phyloP scores from a whole-genome alignment of 2,113 vertebrate genomes.

The Ahaetulla prasina region DNA sequence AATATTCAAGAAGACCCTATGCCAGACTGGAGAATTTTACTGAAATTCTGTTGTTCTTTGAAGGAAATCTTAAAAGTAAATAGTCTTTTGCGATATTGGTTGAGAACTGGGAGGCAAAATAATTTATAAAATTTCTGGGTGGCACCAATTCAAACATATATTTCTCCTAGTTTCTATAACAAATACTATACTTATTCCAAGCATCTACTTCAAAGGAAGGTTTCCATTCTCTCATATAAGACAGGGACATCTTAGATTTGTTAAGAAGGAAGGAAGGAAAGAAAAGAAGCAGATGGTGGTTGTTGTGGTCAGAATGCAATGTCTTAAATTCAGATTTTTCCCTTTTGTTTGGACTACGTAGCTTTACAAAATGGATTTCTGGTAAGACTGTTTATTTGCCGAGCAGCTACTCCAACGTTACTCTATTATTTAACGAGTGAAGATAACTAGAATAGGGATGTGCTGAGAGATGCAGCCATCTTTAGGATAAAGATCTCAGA shows the following conservation, averaged over 20 bases:
- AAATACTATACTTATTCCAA: neutral
- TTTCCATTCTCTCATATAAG: neutral
- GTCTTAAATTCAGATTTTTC: neutral
- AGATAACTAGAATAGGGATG: neutral
- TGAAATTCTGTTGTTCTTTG: neutral
- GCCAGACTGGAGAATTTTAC: neutral
- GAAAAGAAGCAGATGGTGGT: neutral
- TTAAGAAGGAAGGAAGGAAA: neutral
- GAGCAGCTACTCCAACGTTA: neutral
- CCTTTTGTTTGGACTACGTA: neutral
- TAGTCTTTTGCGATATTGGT: neutral
- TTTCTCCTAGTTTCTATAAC: neutral
- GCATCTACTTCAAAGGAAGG: neutral
- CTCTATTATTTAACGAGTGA: constrained; percentile 44
- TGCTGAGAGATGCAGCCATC: constrained; percentile 26
- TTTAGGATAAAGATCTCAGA: constrained; percentile 29
- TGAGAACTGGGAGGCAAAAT: neutral
- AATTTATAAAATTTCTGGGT: neutral
- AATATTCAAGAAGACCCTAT: neutral
- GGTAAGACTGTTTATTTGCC: neutral
- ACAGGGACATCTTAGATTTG: neutral
- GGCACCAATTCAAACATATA: neutral
- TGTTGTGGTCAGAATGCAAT: neutral
- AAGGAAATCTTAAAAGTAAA: neutral
- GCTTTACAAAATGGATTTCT: neutral